Evolutionary conservation across 1,140 invertebrate species (phyloP).

Genomic region (Cecropterus lyciades): DNA sequence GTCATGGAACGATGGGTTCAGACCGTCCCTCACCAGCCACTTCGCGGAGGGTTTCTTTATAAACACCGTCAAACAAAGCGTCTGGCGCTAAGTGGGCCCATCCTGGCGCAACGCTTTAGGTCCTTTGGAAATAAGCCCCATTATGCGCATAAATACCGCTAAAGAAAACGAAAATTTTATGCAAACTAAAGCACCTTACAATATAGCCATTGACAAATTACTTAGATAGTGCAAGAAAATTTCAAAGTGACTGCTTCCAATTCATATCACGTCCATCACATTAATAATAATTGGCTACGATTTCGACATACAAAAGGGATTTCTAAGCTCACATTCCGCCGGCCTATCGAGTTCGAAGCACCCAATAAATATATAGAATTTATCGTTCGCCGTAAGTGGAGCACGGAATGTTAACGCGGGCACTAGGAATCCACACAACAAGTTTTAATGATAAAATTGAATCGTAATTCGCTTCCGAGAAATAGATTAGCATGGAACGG

Average conservation of each 20-base stretch:
- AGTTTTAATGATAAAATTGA: constrained; percentile 35
- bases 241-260: not conserved
- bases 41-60: constrained; percentile 5
- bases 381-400: constrained; percentile 21
- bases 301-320: constrained; percentile 11
- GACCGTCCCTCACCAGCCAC: not conserved
- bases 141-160: constrained; percentile 9
- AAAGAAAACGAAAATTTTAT: not conserved
- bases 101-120: constrained; percentile 8
- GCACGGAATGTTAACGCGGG: constrained; percentile 23
- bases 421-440: constrained; percentile 26
- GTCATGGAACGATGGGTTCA: not conserved
- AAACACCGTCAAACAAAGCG: constrained; percentile 13
- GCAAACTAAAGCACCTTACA: not conserved
- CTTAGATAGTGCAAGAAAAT: too few species aligned
- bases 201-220: not conserved
- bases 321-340: constrained; percentile 11
- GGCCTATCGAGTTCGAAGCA: constrained; percentile 22
- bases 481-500: constrained; percentile 29
- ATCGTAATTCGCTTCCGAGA: constrained; percentile 34
- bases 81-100: constrained; percentile 21
- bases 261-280: constrained; percentile 12
- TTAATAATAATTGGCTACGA: constrained; percentile 16
- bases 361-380: constrained; percentile 25
- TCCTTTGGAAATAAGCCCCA: constrained; percentile 9